Percentiles rank a stretch among this genome's conserved stretches.
Conservation (phyloP, 2,797 vertebrate species). For the Linurgus olivaceus region DNA sequence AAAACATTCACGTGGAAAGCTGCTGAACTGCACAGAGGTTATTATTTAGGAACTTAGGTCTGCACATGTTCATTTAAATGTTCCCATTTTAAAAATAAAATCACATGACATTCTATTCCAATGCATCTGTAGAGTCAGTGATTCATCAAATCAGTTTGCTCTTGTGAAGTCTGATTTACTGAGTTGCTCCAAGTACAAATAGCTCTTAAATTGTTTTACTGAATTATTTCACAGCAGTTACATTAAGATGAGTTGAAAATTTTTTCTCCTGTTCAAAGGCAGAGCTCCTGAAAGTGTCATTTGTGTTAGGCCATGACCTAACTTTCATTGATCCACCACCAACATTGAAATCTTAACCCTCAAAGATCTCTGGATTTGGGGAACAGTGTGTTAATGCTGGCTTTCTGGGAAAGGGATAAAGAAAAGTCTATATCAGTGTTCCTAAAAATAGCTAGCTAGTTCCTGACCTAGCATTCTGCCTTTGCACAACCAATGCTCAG, state of each 20-base stretch:
- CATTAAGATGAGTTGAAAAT: neutral
- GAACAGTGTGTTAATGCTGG: neutral
- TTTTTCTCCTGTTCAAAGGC: neutral
- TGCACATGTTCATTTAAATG: neutral
- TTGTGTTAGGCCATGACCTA: neutral
- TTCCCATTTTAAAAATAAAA: slow-evolving; percentile 45
- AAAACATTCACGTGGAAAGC: neutral
- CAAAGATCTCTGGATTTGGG: neutral
- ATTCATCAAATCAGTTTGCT: slow-evolving; percentile 46
- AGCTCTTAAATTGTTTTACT: neutral
- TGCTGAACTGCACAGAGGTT: neutral
- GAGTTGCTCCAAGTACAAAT: neutral
- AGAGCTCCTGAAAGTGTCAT: neutral
- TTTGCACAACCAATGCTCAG: accelerated
- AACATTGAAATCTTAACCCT: neutral
- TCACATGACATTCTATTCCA: slow-evolving; percentile 13
- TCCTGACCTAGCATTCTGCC: neutral
- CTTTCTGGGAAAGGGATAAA: neutral
- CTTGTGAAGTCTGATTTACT: slow-evolving; percentile 25
- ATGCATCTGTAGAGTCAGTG: slow-evolving; percentile 5
- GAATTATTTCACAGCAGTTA: neutral
- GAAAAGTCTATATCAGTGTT: neutral
- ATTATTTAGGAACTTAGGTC: neutral
- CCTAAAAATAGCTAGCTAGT: neutral
- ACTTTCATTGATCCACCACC: neutral